Percentiles rank a stretch among this genome's conserved stretches.
phyloP scores from a whole-genome alignment of 1,140 invertebrate genomes.

The Bicyclus anynana region DNA sequence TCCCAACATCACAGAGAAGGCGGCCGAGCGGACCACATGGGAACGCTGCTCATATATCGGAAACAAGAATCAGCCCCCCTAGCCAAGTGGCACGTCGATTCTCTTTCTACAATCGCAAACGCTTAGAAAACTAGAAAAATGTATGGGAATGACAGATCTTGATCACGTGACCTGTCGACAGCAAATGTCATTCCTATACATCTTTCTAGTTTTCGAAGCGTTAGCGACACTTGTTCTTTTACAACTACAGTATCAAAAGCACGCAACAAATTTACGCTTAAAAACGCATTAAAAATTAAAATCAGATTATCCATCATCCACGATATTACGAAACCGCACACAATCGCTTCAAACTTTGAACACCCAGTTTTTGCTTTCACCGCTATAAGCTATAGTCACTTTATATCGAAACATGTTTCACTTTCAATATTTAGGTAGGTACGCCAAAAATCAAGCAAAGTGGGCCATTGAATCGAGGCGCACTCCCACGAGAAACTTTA shows the following conservation, averaged over 20 bases:
- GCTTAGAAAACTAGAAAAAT: too few species aligned
- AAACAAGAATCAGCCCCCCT: too few species aligned
- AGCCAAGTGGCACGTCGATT: too few species aligned
- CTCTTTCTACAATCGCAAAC: too few species aligned
- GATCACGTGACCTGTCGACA: too few species aligned
- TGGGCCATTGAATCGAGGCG: slow-evolving; percentile 12
- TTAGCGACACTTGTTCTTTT: too few species aligned
- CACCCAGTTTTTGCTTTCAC: not conserved
- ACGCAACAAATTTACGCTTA: not conserved
- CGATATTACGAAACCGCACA: not conserved
- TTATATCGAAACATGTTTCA: slow-evolving; percentile 5
- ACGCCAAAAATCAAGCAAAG: slow-evolving; percentile 4
- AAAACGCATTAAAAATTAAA: not conserved
- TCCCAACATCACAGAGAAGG: too few species aligned
- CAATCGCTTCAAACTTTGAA: slow-evolving; percentile 7
- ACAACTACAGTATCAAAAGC: not conserved
- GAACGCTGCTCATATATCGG: too few species aligned
- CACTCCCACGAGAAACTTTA: slow-evolving; percentile 19
- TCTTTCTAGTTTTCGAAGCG: too few species aligned
- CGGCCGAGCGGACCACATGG: too few species aligned
- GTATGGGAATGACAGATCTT: too few species aligned
- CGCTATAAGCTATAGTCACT: not conserved
- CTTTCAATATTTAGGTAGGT: slow-evolving; percentile 2
- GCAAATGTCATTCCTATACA: too few species aligned
- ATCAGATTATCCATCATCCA: slow-evolving; percentile 1